phyloP scores from a whole-genome alignment of 1,140 invertebrate species.

The Physella acuta region DNA sequence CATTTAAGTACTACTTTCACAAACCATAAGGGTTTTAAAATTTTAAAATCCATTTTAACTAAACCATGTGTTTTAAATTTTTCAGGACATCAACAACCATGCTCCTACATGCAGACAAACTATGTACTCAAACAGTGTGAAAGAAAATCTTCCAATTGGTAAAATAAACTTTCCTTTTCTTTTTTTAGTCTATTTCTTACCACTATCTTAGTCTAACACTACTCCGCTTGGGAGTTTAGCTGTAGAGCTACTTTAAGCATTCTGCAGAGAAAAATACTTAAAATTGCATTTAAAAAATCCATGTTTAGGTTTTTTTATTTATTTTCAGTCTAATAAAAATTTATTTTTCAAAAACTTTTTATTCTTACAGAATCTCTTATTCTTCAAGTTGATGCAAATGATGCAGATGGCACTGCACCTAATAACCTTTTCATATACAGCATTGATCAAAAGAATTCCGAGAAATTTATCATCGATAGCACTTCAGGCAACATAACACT shows the following conservation, averaged over 20 bases:
- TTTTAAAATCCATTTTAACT: neutral
- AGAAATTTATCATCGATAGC: conserved; percentile 10
- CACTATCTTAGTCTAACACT: no score
- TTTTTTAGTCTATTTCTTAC: no score
- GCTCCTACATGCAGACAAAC: neutral
- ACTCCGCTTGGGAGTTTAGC: no score
- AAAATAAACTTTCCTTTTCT: no score
- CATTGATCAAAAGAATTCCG: conserved; percentile 13
- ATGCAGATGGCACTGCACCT: conserved; percentile 12
- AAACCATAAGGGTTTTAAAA: neutral
- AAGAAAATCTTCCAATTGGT: no score
- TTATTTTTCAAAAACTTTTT: no score
- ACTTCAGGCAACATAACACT: conserved; percentile 2
- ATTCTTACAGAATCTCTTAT: no score
- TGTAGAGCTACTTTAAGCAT: no score
- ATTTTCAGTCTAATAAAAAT: no score
- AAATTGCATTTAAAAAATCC: no score
- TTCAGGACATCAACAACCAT: conserved; percentile 11
- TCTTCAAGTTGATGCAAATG: neutral
- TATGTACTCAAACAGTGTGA: neutral
- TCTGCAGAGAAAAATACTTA: no score
- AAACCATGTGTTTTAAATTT: neutral
- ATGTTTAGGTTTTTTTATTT: no score
- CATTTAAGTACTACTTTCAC: neutral
- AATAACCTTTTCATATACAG: conserved; percentile 12